Percentiles rank a stretch among this genome's conserved stretches.
Conservation (phyloP, 2,113 vertebrate species). For the Sylvilagus bachmani region DNA sequence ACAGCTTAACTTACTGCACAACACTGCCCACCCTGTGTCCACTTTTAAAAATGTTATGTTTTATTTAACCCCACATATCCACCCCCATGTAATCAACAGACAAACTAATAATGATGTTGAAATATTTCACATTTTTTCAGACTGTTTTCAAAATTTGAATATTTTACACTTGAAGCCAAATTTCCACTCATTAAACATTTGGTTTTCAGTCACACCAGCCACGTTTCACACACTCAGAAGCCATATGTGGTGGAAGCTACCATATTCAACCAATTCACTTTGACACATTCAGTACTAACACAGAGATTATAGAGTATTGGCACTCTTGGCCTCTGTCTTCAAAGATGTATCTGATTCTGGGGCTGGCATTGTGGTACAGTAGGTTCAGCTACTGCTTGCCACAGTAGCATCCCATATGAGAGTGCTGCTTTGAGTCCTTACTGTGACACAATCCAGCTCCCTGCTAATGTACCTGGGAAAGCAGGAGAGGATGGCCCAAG, state of each 20-base stretch:
- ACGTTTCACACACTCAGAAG: neutral
- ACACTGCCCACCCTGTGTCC: no score
- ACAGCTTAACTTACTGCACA: no score
- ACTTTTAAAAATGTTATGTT: neutral
- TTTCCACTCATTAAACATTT: neutral
- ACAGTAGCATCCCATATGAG: no score
- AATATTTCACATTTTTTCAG: neutral
- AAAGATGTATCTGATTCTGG: neutral
- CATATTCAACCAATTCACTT: neutral
- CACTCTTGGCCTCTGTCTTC: neutral
- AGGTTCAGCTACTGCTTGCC: no score
- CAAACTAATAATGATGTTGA: neutral
- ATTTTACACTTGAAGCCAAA: neutral
- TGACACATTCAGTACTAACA: no score
- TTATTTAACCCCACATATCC: neutral
- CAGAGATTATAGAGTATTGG: neutral
- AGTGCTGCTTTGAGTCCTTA: no score
- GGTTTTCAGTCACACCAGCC: neutral
- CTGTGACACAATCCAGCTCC: no score
- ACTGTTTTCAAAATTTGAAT: neutral
- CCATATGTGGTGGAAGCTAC: neutral
- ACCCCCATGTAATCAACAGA: neutral
- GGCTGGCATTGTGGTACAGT: no score
- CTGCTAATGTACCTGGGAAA: no score
- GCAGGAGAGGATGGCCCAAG: no score